A percentile compares a stretch with the other conserved stretches of the same genome.
These are phyloP conservation scores for Tauraco hartlaubi DNA, from an alignment of 2,797 vertebrate species.

Conservation along the genomic window DNA sequence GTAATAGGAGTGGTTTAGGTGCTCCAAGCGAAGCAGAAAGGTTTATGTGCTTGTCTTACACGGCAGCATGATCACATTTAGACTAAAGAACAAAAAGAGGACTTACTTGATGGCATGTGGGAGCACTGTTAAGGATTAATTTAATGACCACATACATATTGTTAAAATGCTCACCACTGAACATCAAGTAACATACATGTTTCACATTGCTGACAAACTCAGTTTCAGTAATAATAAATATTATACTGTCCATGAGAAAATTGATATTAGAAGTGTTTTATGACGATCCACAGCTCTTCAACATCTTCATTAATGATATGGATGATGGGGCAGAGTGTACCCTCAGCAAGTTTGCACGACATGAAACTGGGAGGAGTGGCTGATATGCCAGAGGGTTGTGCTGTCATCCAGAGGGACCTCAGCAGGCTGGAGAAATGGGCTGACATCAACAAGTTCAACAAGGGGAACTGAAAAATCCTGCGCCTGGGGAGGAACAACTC, in stretches of 20 bases:
- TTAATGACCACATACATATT: neutral
- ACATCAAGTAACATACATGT: neutral
- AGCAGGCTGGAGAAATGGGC: neutral
- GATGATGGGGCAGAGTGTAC: neutral
- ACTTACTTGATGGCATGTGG: slow-evolving; percentile 1
- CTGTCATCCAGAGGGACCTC: neutral
- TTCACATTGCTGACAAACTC: neutral
- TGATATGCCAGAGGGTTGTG: neutral
- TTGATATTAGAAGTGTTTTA: neutral
- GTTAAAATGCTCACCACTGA: neutral
- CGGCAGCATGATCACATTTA: neutral
- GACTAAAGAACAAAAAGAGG: slow-evolving; percentile 10
- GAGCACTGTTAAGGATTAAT: slow-evolving; percentile 1
- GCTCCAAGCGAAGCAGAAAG: slow-evolving; percentile 19
- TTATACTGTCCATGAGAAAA: neutral
- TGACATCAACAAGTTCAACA: neutral
- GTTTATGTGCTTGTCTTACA: neutral
- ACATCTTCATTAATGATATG: neutral
- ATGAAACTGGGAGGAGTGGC: neutral
- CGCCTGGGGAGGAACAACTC: neutral
- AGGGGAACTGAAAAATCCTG: neutral
- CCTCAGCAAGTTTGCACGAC: neutral
- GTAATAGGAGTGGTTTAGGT: neutral
- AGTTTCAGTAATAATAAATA: neutral
- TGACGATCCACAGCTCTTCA: neutral